Evolutionary conservation across 2,113 vertebrate genomes (phyloP), one percentile per base, ranked within the genome.

Genomic region (Gobius niger): DNA sequence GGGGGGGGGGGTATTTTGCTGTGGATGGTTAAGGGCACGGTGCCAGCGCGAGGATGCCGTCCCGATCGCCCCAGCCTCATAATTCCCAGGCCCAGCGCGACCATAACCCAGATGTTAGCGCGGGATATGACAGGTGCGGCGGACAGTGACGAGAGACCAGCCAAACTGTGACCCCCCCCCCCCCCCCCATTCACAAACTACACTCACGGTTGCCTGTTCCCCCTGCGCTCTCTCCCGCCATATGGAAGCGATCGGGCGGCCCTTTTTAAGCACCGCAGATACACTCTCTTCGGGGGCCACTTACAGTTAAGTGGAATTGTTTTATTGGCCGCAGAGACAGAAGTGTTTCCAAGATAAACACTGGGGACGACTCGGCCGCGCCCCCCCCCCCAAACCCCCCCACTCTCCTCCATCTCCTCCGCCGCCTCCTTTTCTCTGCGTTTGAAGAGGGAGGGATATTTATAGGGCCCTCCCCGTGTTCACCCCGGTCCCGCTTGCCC

Each of bases 331-430:
- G 93, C 92, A 93, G 92, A 96, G 95, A 96, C 96, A 96, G 95
- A 98, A 96, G 94, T 93, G 91, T 92, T 95, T 98, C 96, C 96
- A 99, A 98, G 95, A 98, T 96, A 99, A 98, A 98, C 96, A 98
- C 95, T 93, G 93, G 90, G 92, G 92, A 93, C 88, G 91, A 91
- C 90, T 92, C 90, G 91, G 89, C 92, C 85, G 84, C 86, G 87
- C 87, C 81, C 80, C 88, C 24, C 47, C 47, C 13, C 47, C 13
- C 15, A n/a, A n/a, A n/a, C 47, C 7, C 12, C 47, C 7, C 12
- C 47, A 13, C 15, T 12, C 5, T 85, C 80, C 90, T 91, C 83
- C 88, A 87, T 92, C 83, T 83, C 5, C 84, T 83, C 78, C 87
- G 81, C 86, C 80, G 82, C 85, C 89, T 85, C 80, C 88, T 88